Evolutionary conservation across 2,888 invertebrate genomes (phyloP), one percentile per base, ranked within the genome.

Genomic region (Bellardia pandia): DNA sequence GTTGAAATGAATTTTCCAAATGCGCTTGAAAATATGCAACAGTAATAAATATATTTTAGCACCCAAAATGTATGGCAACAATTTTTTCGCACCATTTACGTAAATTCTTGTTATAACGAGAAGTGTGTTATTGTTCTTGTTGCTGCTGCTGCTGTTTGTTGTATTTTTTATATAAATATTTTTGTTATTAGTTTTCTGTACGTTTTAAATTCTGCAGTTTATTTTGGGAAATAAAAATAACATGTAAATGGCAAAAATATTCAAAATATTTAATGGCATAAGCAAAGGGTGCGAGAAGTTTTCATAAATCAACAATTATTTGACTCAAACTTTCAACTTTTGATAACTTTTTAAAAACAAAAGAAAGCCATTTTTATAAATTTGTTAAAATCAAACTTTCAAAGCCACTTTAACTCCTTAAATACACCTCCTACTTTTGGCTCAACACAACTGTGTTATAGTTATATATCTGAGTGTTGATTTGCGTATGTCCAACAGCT

Each of bases 1-100:
- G 14, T 33, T n/a, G n/a, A 16, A 83, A 62, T 71, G 69, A 71
- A 72, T 74, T 72, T 66, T 42, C 11, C 62, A 79, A 68, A 64
- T 76, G 76, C 69, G 71, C 84, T 84, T 71, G 84, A 68, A 84
- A 80, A 84, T 84, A 86, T 86, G 79, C 86, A 86, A 84, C 69
- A 86, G 76, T 86, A 80, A 80, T 86, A 86, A 76, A 84, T 83
- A 69, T 76, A 71, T 62, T 79, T 84, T 86, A 75, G 56, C 78
- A 74, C 16, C 58, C 56, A 69, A 80, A 83, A 64, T 77, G 72
- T 76, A 79, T 77, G 79, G 33, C n/a, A 79, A 62, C 40, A 79
- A 77, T 80, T 84, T 80, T 86, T 80, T 79, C 80, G 76, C 76
- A 80, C 81, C 81, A 85, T 88, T 88, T 82, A 78, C 64, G 53